A percentile compares a stretch with the other conserved stretches of the same genome.
phyloP scores from a whole-genome alignment of 2,113 vertebrate genomes.

The Tragelaphus buxtoni region DNA sequence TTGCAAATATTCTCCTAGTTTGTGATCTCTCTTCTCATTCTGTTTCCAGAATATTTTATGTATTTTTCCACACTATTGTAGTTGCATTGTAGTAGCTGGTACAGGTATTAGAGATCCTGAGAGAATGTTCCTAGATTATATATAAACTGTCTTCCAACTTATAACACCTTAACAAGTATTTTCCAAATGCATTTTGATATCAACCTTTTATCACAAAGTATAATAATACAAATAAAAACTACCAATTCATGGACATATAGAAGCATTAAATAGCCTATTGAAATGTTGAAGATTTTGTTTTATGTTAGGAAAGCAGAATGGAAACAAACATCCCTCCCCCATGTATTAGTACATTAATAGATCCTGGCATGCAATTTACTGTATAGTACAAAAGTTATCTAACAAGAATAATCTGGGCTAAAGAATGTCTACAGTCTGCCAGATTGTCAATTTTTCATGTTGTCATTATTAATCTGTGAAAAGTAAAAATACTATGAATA shows the following conservation, averaged over 20 bases:
- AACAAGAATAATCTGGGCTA: background rate
- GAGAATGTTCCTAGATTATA: background rate
- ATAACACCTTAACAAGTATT: background rate
- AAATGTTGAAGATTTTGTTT: background rate
- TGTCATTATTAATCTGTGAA: background rate
- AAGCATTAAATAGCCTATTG: background rate
- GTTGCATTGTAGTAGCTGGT: background rate
- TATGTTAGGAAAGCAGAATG: background rate
- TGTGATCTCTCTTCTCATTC: background rate
- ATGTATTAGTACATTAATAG: background rate
- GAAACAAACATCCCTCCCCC: background rate
- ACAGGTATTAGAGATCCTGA: background rate
- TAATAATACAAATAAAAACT: background rate
- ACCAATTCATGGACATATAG: background rate
- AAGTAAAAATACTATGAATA: background rate
- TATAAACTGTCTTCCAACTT: background rate
- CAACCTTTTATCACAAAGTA: background rate
- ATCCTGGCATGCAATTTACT: background rate
- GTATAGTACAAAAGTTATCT: background rate
- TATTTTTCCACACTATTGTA: background rate
- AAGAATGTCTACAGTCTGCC: background rate
- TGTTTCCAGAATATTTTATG: background rate
- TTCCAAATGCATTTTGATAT: conserved; percentile 12
- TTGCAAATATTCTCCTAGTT: background rate
- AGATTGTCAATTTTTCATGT: background rate